These are phyloP conservation scores for Hesperophylax magnus DNA, from an alignment of 1,140 invertebrate species.

Conservation along the genomic window DNA sequence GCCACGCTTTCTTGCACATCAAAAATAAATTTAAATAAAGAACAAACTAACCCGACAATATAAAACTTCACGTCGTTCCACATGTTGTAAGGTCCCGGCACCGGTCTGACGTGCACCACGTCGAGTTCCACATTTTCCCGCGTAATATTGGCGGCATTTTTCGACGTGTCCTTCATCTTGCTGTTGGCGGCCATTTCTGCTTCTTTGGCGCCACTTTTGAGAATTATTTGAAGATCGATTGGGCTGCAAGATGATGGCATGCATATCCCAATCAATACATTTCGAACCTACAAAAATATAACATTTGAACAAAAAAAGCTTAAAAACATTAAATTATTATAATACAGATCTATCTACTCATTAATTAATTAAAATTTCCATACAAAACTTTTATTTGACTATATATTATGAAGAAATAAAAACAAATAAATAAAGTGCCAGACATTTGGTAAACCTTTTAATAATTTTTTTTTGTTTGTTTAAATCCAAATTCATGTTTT, in stretches of 20 bases:
- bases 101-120: slow-evolving; percentile 77
- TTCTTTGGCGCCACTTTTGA: slow-evolving; percentile 71
- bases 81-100: slow-evolving; percentile 79
- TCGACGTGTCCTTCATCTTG: slow-evolving; percentile 61
- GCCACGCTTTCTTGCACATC: too few species aligned
- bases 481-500: too few species aligned
- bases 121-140: slow-evolving; percentile 58
- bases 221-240: slow-evolving; percentile 73
- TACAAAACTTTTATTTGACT: too few species aligned
- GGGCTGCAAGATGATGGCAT: slow-evolving; percentile 78
- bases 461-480: too few species aligned
- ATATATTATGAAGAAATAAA: too few species aligned
- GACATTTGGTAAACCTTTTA: too few species aligned
- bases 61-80: slow-evolving; percentile 79
- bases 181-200: slow-evolving; percentile 62
- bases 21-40: too few species aligned
- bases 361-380: too few species aligned
- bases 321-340: too few species aligned
- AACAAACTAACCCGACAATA: slow-evolving; percentile 61
- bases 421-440: too few species aligned
- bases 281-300: slow-evolving; percentile 72
- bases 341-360: too few species aligned
- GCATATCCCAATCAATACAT: slow-evolving; percentile 81
- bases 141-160: slow-evolving; percentile 62
- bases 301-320: too few species aligned